These are phyloP conservation scores for Pheosia tremula DNA, from an alignment of 2,888 invertebrate genomes.

Conservation along the genomic window DNA sequence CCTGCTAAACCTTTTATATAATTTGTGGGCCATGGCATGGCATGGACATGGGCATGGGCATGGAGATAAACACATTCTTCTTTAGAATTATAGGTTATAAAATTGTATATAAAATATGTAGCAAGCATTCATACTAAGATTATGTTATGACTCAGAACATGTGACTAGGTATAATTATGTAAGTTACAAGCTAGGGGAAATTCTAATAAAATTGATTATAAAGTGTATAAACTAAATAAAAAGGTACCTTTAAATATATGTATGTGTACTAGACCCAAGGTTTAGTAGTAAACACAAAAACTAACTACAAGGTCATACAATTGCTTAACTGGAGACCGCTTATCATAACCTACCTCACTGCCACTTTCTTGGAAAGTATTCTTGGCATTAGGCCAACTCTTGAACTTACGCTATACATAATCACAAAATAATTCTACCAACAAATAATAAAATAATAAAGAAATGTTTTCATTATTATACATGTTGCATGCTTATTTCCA, in stretches of 20 bases:
- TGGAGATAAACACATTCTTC: background rate
- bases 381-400: constrained; percentile 26
- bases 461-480: background rate
- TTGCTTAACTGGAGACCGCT: background rate
- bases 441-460: background rate
- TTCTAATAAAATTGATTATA: background rate
- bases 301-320: background rate
- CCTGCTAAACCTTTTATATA: too few species aligned
- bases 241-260: too few species aligned
- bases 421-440: background rate
- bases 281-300: background rate
- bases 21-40: too few species aligned
- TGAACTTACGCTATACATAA: constrained; percentile 7
- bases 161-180: background rate
- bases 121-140: background rate
- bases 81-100: background rate
- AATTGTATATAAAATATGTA: background rate
- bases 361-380: constrained; percentile 12
- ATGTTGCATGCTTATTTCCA: background rate
- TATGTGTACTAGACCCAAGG: background rate
- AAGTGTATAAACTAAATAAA: background rate
- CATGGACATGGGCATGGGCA: too few species aligned
- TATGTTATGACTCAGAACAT: background rate
- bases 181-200: background rate
- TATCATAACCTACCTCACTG: constrained; percentile 26